Evolutionary conservation across 2,797 vertebrate species (phyloP), one percentile per base, ranked within the genome.

Genomic region (Chrysocyon brachyurus): DNA sequence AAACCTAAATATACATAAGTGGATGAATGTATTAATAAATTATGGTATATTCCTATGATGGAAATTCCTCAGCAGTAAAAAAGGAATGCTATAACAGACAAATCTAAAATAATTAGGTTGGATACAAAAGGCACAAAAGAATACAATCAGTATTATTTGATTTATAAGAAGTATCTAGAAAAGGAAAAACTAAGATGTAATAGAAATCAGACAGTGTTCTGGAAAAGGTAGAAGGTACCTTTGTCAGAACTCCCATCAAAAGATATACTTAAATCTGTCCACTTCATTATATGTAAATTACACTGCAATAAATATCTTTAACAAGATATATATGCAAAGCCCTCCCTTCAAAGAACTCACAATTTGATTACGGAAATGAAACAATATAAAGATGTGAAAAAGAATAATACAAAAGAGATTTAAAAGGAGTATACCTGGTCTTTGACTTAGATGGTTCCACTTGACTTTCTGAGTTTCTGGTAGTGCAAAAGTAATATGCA

Each of bases 331-430:
- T 70, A 86, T 1, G 28, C 49, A 75, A 96, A 92, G 66, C 8
- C 52, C 77, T 81, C 72, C 72, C 54, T 95, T 97, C 78, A 91
- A 92, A 84, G 59, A 92, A 85, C 24, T 96, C 28, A 56, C 15
- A 19, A 52, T 77, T 61, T 82, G 40, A 52, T 61, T 91, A 95
- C 46, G 49, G 33, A 75, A 98, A 89, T 40, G 15, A 97, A 79
- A 88, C 17, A 64, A 85, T 9, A 95, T 16, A 85, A 93, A 96
- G 73, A 94, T 22, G 31, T 54, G 19, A 84, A 77, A 78, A 89
- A 92, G 68, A 86, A 57, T 40, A 88, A 57, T 28, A 89, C 8
- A 49, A 94, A 78, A 70, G 52, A 61, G 24, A 86, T 49, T 90
- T 73, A 56, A 85, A 68, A 87, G 40, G 28, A 91, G 24, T 46